Base-by-base conservation (phyloP, 1,140 invertebrate species). In the Maniola jurtina region DNA sequence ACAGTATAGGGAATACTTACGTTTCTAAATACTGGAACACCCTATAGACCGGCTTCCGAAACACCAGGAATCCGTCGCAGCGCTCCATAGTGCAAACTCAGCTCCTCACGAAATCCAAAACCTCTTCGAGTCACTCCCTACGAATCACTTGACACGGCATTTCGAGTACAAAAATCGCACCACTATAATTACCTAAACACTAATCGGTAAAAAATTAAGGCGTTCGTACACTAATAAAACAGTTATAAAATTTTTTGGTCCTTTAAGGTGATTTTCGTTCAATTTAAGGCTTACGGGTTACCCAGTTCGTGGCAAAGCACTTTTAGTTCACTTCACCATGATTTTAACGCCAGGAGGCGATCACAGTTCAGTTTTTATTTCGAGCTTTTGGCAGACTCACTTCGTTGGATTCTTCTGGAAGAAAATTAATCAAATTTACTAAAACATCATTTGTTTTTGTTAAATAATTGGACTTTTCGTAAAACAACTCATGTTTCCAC, bases 21-120 rank as follows among this genome's bases (percentile, higher is more conserved):
- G 94, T 94, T 92, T 95, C 94, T 85, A 95, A 92, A 91, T 95
- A 95, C 93, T 95, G 94, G 91, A 95, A 95, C 80, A 95, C 94
- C 86, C 94, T 92, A 88, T 95, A 95, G 63, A 95, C 94, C 79
- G 94, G 94, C 82, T 94, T 94, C 80, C 94, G 93, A 91, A 94
- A 95, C 91, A 95, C 93, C 84, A 95, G 92, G 84, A 94, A 94
- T 80, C 94, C 93, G 81, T 94, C 94, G 78, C 93, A 93, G 74
- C 93, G 91, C 92, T 94, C 93, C 91, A 94, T 93, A 54, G 13
- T 58, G 71, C 16, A 55, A 47, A 38, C 11, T 35, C 13, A 42
- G 13, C 59, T 50, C 45, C 45, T 8, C 42, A 50, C 59, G 50
- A n/a, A 34, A 57, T 57, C 55, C 55, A 57, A 57, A 38, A 38